Evolutionary conservation across 1,140 invertebrate genomes (phyloP).

Genomic region (Eulimnadia texana): DNA sequence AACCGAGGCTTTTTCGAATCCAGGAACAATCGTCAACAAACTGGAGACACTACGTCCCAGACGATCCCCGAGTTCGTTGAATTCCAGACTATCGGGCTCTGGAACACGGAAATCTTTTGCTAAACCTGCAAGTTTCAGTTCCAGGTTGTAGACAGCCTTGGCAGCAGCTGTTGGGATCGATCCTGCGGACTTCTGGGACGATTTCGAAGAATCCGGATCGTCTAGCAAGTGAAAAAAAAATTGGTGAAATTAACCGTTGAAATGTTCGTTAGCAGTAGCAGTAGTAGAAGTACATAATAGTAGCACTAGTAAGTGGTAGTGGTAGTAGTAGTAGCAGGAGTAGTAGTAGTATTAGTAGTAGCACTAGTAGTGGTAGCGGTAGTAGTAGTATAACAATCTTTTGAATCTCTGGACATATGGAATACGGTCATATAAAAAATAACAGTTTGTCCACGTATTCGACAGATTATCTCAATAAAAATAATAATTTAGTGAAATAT

Average conservation of each 20-base stretch:
- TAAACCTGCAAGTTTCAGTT: conserved; percentile 56
- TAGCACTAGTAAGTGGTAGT: too few species aligned
- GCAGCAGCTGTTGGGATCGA: conserved; percentile 35
- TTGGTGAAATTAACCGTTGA: background rate
- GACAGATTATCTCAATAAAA: background rate
- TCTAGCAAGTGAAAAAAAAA: background rate
- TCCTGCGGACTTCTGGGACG: background rate
- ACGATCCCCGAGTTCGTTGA: conserved; percentile 49
- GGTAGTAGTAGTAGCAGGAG: too few species aligned
- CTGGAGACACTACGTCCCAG: conserved; percentile 47
- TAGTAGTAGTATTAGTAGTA: too few species aligned
- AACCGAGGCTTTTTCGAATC: conserved; percentile 51
- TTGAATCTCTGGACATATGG: too few species aligned
- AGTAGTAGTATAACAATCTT: too few species aligned
- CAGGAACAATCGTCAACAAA: conserved; percentile 46
- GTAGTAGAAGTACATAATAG: too few species aligned
- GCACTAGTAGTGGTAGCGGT: too few species aligned
- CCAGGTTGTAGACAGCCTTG: conserved; percentile 50
- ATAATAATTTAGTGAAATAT: background rate
- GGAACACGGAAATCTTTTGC: conserved; percentile 60
- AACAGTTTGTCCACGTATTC: too few species aligned
- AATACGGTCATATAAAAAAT: too few species aligned
- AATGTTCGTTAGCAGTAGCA: background rate
- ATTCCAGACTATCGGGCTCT: conserved; percentile 47
- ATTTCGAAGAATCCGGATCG: background rate